Evolutionary conservation across 2,888 invertebrate genomes (phyloP), one percentile per base, ranked within the genome.

Genomic region (Aquatica leii): DNA sequence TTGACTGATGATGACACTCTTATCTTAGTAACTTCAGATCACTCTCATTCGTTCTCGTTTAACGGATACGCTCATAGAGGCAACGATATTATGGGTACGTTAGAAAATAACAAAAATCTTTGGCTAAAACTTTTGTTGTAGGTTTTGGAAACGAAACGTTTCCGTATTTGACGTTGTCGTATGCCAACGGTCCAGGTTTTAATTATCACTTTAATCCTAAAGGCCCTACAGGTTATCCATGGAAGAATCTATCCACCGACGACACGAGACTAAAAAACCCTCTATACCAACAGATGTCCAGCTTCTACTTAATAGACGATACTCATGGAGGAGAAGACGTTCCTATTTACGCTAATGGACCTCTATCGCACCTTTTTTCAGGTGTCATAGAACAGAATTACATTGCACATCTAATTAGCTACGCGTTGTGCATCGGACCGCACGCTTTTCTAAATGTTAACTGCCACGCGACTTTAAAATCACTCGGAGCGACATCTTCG

Each of bases 341-440:
- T 0, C 84, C 86, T 65, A 70, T 81, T 80, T 14, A 66, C 64
- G 72, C 72, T 1, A 70, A 82, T 90, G 95, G 95, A 61, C 95
- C 96, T 0, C 87, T 88, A 84, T 86, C 94, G 0, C 93, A 95
- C 78, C 82, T 96, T 8, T 91, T 96, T 77, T 90, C 92, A 77
- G 90, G 89, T 51, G 88, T 93, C 0, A 92, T 95, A 76, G 95
- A 96, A 76, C 95, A 96, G 77, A 89, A 90, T 76, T 95, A 92
- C 79, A 90, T 95, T 2, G 91, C 90, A 15, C 90, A 93, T 79
- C 92, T 88, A 0, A 87, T 95, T 67, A 88, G 89, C 0, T 92
- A 92, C 79, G 91, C 94, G 0, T 85, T 91, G 0, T 87, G 90
- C 72, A 85, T 94, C 40, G 92, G 93, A 1, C 81, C 75, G 1